These are phyloP conservation scores for Zingel zingel DNA, from an alignment of 2,113 vertebrate species.

Conservation along the genomic window DNA sequence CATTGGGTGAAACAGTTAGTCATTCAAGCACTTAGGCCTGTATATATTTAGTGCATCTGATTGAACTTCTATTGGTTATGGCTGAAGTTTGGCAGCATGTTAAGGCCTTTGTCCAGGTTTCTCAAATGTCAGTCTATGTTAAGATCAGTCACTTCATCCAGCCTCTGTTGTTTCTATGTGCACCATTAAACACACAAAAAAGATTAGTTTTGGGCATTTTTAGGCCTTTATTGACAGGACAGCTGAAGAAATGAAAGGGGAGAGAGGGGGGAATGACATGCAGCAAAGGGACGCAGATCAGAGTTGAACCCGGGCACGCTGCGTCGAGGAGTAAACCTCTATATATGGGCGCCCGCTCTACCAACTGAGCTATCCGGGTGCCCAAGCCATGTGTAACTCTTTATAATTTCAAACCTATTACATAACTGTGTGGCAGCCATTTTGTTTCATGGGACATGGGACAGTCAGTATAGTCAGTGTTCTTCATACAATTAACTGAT, in stretches of 20 bases:
- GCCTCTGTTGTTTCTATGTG: neutral
- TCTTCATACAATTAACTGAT: conserved; percentile 5
- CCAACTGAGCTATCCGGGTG: no score
- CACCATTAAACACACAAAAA: neutral
- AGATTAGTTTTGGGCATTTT: no score
- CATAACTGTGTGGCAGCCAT: conserved; percentile 50
- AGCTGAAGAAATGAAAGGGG: no score
- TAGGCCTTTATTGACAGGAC: no score
- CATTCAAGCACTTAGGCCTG: neutral
- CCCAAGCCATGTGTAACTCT: conserved; percentile 3
- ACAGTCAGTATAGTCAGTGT: neutral
- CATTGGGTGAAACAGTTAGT: neutral
- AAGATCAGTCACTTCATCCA: neutral
- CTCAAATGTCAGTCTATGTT: neutral
- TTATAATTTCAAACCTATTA: conserved; percentile 29
- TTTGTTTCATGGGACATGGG: conserved; percentile 30
- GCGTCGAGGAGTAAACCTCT: no score
- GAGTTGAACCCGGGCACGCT: no score
- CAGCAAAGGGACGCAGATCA: no score
- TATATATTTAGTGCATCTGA: neutral
- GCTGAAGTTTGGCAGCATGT: neutral
- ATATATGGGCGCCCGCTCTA: no score
- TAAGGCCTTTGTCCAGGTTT: neutral
- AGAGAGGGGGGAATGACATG: no score
- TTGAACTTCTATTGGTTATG: neutral